Base-by-base conservation (phyloP, 2,888 invertebrate genomes). In the Vesta saturnalis region DNA sequence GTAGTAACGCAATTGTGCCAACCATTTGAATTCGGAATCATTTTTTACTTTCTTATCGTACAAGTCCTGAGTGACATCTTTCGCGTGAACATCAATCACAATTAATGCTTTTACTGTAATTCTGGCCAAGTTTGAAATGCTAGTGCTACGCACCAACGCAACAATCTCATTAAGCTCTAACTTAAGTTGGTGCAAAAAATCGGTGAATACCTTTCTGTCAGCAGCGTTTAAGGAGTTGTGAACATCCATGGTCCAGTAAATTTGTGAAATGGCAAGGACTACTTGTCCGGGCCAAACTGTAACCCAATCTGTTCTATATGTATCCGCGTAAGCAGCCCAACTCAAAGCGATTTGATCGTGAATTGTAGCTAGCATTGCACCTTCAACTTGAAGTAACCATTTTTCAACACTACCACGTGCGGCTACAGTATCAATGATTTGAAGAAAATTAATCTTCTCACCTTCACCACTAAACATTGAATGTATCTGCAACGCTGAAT, bases 391-490 rank as follows among this genome's bases (percentile, higher is more conserved):
- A 39, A 93, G 85, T 60, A 95, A 85, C 94, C 95, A 95, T 82
- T 91, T 92, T 84, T 95, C 95, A 1, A 95, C 94, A 64, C 93
- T 92, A 0, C 94, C 95, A 77, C 90, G 86, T 6, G 91, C 93
- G 61, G 91, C 92, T 58, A 87, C 86, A 1, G 92, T 92, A 60
- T 89, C 90, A 23, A 92, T 90, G 1, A 80, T 81, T 67, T 88
- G 86, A 30, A 88, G 83, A 72, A 93, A 86, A 69, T 86, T 85
- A 0, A 94, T 87, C 81, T 89, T 88, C 84, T 95, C 95, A 10
- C 88, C 87, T 85, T 92, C 90, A 84, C 90, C 90, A 73, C 94
- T 93, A 78, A 89, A 88, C 91, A 95, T 92, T 8, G 91, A 88
- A 63, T 87, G 87, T 78, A 95, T 94, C 81, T 93, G 91, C 70